Evolutionary conservation across 2,888 invertebrate genomes (phyloP), one percentile per base, ranked within the genome.

Genomic region (Eupithecia centaureata): DNA sequence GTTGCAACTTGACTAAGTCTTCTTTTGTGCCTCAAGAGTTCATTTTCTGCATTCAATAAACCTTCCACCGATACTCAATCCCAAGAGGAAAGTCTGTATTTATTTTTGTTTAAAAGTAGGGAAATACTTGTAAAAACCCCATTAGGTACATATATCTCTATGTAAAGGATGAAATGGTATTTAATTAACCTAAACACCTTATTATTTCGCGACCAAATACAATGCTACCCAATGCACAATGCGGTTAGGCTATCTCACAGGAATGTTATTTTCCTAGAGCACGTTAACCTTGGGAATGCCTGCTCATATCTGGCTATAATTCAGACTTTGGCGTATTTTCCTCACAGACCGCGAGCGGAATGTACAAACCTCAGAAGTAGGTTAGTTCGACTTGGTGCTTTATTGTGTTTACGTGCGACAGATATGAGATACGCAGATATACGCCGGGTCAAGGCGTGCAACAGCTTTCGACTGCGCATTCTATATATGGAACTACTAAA

Each of bases 361-460:
- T 90, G 83, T 86, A 85, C 84, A 90, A 90, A 87, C 82, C 71
- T 78, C 81, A 81, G 85, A 91, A 85, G 86, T 92, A 90, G 91
- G 92, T 91, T 92, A 91, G 83, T 82, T 82, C 78, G 88, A 79
- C 84, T 86, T 83, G 79, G 86, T 89, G 88, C 85, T 92, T 92
- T 91, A 92, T 93, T 92, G 88, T 91, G 81, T 90, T 88, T 91
- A 92, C 92, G 92, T 92, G 92, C 87, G 84, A 85, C 86, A 88
- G 90, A 91, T 91, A 90, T 89, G 87, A 90, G 90, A 90, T 89
- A 90, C 84, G 87, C 84, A 85, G 82, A 85, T 85, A 86, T 79
- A 82, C 82, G 81, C 72, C 86, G 80, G 91, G 92, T 92, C 92
- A 92, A 93, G 92, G 92, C 88, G 87, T 78, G 85, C 84, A 82